These are phyloP conservation scores for Lates japonicus DNA, from an alignment of 2,797 vertebrate genomes.

Conservation along the genomic window DNA sequence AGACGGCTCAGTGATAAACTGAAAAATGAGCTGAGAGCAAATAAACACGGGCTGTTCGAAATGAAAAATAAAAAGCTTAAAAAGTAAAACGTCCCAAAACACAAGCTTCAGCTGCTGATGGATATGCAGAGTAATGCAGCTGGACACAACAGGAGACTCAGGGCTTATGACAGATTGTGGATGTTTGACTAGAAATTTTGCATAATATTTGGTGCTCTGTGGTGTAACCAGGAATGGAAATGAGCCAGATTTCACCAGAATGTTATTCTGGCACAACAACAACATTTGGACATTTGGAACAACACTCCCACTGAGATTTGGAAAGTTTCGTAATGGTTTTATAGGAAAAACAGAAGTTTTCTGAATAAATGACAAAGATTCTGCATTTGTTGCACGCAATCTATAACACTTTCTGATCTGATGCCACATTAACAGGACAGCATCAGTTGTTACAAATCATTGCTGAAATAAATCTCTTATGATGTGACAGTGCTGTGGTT, in stretches of 20 bases:
- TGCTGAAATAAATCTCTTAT: too few species aligned
- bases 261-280: not conserved
- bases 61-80: constrained; percentile 44
- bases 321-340: not conserved
- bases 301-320: not conserved
- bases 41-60: constrained; percentile 27
- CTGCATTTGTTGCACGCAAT: too few species aligned
- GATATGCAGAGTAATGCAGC: constrained; percentile 38
- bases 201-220: constrained; percentile 33
- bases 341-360: too few species aligned
- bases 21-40: constrained; percentile 19
- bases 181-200: constrained; percentile 55
- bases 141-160: constrained; percentile 25
- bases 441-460: too few species aligned
- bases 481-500: not conserved
- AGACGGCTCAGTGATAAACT: constrained; percentile 8
- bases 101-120: constrained; percentile 12
- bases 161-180: constrained; percentile 49
- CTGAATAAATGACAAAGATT: too few species aligned
- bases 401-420: not conserved
- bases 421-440: too few species aligned
- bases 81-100: constrained; percentile 26
- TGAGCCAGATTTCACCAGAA: constrained; percentile 3
- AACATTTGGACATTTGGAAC: not conserved
- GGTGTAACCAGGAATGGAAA: constrained; percentile 18